Evolutionary conservation across 2,113 vertebrate genomes (phyloP).

Genomic region (Asarcornis scutulata): DNA sequence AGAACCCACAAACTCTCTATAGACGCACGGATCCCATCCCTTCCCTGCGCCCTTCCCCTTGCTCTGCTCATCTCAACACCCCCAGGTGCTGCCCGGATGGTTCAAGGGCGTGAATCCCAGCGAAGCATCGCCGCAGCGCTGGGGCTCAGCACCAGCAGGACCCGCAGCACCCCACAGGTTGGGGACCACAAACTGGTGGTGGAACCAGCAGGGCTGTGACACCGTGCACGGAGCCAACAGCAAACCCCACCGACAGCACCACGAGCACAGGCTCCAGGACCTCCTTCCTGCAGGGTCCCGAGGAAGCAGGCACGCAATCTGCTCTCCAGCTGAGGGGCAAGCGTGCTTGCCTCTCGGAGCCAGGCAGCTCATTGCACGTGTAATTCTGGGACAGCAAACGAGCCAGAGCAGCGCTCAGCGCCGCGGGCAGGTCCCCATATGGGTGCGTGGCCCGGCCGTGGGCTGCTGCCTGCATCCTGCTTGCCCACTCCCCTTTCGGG

Average conservation of each 20-base stretch:
- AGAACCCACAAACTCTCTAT: background rate
- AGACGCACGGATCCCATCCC: background rate
- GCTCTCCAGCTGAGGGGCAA: background rate
- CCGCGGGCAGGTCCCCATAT: background rate
- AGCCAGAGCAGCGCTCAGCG: accelerated
- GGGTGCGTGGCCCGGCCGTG: accelerated
- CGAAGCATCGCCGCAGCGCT: accelerated
- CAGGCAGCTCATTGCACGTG: background rate
- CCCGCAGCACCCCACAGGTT: background rate
- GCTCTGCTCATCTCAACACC: background rate
- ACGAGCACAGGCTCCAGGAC: background rate
- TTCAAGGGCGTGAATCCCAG: background rate
- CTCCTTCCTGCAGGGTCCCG: background rate
- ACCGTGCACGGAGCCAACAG: background rate
- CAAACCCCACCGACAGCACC: background rate
- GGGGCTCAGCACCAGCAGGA: background rate
- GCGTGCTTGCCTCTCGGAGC: accelerated
- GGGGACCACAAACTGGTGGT: accelerated
- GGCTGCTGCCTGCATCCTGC: background rate
- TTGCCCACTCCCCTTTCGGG: background rate
- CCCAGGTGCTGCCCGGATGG: background rate
- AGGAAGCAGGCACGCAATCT: background rate
- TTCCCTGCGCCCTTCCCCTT: background rate
- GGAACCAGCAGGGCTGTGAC: background rate
- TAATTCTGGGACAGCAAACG: background rate